These are phyloP conservation scores for Mesoligia furuncula DNA, from an alignment of 2,888 invertebrate genomes.

Conservation along the genomic window DNA sequence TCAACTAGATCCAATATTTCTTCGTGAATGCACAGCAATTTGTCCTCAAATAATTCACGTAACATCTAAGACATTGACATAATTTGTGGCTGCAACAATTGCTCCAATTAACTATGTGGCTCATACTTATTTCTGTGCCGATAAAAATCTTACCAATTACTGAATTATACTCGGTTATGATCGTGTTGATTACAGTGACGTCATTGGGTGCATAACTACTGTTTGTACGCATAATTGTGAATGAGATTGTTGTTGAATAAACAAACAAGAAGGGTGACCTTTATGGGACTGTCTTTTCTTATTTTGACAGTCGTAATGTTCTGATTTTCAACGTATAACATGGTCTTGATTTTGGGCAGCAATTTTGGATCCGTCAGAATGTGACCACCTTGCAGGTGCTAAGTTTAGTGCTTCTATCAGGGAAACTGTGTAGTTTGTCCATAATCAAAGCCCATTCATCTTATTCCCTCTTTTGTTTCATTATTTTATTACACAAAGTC, in stretches of 20 bases:
- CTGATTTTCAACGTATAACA: not conserved
- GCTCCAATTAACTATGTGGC: slow-evolving; percentile 58
- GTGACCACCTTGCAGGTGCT: not conserved
- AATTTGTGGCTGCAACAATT: slow-evolving; percentile 58
- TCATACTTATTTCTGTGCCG: slow-evolving; percentile 61
- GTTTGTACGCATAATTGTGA: not conserved
- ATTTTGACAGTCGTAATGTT: no score
- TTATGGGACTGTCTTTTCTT: not conserved
- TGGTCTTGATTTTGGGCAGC: not conserved
- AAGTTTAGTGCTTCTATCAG: not conserved
- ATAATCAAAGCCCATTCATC: not conserved
- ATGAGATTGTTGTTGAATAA: slow-evolving; percentile 7
- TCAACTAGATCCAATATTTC: slow-evolving; percentile 41
- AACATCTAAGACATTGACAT: slow-evolving; percentile 46
- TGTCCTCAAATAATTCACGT: slow-evolving; percentile 45
- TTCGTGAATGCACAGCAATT: slow-evolving; percentile 36
- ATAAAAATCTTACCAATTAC: slow-evolving; percentile 66
- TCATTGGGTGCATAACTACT: slow-evolving; percentile 5
- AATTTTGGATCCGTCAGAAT: no score
- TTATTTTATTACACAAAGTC: not conserved
- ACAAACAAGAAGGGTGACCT: not conserved
- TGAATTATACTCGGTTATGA: slow-evolving; percentile 48
- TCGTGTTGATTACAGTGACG: slow-evolving; percentile 45
- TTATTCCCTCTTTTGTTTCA: not conserved
- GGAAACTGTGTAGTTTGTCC: not conserved